Evolutionary conservation across 2,113 vertebrate genomes (phyloP), one percentile per base, ranked within the genome.

Genomic region (Anthoscopus minutus): DNA sequence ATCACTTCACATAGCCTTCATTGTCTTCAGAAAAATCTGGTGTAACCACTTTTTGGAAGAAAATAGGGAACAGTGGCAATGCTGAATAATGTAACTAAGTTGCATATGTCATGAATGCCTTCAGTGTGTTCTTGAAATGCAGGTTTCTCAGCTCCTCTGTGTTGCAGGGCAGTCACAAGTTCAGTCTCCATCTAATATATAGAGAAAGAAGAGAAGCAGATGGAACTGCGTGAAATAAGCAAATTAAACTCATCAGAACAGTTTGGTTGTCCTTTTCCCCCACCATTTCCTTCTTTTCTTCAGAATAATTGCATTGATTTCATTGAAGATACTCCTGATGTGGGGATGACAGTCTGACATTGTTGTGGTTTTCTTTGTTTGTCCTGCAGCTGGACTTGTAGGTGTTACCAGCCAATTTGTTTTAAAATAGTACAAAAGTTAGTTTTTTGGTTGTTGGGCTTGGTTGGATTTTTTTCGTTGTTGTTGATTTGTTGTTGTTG

Each of bases 51-150:
- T 72, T 93, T 80, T 21, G 22, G n/a, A 71, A 83, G 17, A 19
- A 90, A 92, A 17, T 70, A 56, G 18, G 31, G n/a, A 54, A 30
- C 23, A 25, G 27, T 56, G 42, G 40, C 18, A 6, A 22, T 42
- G 31, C 40, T 54, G 33, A 62, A 62, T 33, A 76, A 77, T 33
- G 25, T 69, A 48, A 38, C 33, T 33, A 47, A 79, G 25, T 81
- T 73, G 17, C 1, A 0, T 20, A 86, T 83, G 53, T 74, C 15
- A 38, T 0, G 1, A 53, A 54, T n/a, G 21, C 44, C 40, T 64
- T 93, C 48, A 12, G 1, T 0, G 2, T 48, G 10, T 60, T 83
- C 31, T 61, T 83, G 53, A 82, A 85, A 79, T 9, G 7, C 38
- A 78, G 8, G 17, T 84, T 91, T 69, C 50, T 61, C 20, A 2